A percentile compares a stretch with the other conserved stretches of the same genome.
Conservation (phyloP, 1,140 invertebrate genomes). For the Bombus sibiricus region DNA sequence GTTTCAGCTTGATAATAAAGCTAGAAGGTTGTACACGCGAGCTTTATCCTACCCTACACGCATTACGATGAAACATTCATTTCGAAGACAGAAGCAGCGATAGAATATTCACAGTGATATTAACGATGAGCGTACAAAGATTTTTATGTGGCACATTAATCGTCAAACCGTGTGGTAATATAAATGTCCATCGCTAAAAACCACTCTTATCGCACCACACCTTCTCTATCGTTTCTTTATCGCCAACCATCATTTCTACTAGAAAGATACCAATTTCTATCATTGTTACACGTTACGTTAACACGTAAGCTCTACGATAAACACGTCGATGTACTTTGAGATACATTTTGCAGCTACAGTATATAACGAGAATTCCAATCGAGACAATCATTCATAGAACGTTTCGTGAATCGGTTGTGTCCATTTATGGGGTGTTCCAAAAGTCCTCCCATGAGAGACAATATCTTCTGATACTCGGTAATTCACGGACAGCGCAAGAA, state of each 20-base stretch:
- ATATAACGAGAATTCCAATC: too few species aligned
- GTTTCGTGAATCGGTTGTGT: background rate
- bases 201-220: too few species aligned
- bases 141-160: background rate
- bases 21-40: slow-evolving; percentile 14
- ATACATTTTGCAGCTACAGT: too few species aligned
- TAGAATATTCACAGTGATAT: background rate
- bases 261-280: background rate
- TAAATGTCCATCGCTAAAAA: background rate
- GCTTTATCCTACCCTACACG: slow-evolving; percentile 1
- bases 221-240: background rate
- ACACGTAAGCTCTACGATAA: background rate
- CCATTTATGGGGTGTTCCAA: background rate
- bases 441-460: background rate
- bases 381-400: background rate
- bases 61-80: background rate
- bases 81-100: background rate
- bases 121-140: background rate
- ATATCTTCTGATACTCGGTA: background rate
- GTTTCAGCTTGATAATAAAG: slow-evolving; percentile 34
- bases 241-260: background rate
- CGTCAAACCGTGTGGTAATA: background rate
- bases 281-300: background rate
- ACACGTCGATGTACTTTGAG: background rate
- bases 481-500: background rate